These are phyloP conservation scores for Tenthredo mesomela DNA, from an alignment of 2,888 invertebrate genomes.

Conservation along the genomic window DNA sequence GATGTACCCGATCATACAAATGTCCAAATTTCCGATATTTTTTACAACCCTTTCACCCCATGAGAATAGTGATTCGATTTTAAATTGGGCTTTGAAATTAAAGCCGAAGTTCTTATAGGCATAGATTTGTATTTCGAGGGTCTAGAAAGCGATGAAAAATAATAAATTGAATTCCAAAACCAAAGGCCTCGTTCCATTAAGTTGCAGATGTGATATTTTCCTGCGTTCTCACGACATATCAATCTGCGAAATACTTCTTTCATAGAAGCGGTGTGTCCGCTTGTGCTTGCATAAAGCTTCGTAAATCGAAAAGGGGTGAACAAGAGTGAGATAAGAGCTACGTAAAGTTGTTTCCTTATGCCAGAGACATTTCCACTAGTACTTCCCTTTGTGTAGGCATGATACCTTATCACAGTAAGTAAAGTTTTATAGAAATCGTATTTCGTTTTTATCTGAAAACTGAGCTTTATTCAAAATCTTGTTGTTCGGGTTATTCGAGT, in stretches of 20 bases:
- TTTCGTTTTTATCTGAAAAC: neutral
- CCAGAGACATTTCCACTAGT: neutral
- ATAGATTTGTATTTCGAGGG: neutral
- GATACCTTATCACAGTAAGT: neutral
- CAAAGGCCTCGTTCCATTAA: neutral
- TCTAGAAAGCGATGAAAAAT: neutral
- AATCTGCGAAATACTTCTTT: neutral
- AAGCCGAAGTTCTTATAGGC: neutral
- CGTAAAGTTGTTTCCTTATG: constrained; percentile 11
- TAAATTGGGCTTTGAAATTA: neutral
- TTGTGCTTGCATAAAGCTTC: neutral
- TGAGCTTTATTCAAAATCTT: neutral
- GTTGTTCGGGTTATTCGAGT: neutral
- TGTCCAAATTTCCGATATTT: neutral
- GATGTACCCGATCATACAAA: neutral
- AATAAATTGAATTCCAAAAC: neutral
- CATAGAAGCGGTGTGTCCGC: neutral
- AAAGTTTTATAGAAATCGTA: neutral
- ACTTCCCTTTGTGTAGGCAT: neutral
- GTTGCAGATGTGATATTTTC: too few relatives aligned
- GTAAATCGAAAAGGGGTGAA: neutral
- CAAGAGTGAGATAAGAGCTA: neutral
- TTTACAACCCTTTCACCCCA: neutral
- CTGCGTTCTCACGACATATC: neutral
- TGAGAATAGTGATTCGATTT: neutral